Evolutionary conservation across 2,797 vertebrate species (phyloP).

Genomic region (Acrossocheilus fasciatus): DNA sequence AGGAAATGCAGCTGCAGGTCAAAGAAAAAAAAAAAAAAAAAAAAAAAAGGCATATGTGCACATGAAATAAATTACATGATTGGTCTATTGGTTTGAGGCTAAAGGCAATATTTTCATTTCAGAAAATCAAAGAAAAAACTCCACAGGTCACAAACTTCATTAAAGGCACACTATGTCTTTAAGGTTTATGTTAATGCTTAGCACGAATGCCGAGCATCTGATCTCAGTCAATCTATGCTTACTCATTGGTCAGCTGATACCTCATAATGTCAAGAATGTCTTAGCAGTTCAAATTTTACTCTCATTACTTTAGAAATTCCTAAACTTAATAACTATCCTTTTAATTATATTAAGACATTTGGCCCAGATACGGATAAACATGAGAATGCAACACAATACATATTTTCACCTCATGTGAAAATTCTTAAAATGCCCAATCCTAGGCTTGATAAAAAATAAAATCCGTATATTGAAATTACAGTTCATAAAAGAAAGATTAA

Average conservation of each 20-base stretch:
- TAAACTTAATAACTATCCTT: neutral
- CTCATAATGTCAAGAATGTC: neutral
- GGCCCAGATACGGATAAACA: neutral
- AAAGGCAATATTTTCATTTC: constrained; percentile 17
- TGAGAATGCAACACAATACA: neutral
- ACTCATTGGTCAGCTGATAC: constrained; percentile 18
- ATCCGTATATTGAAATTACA: constrained; percentile 11
- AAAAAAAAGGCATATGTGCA: neutral
- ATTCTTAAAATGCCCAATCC: constrained; percentile 33
- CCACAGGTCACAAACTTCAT: neutral
- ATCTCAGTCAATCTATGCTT: neutral
- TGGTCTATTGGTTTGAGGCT: constrained; percentile 19
- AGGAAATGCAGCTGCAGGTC: neutral
- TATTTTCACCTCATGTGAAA: constrained; percentile 18
- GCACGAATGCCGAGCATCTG: neutral
- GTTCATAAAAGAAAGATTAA: constrained; percentile 28
- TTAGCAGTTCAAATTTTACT: neutral
- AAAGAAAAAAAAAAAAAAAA: neutral
- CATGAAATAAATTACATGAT: neutral
- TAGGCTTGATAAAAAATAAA: constrained; percentile 7
- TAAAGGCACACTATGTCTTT: constrained; percentile 18
- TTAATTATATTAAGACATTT: neutral
- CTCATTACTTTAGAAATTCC: neutral
- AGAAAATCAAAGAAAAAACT: constrained; percentile 13
- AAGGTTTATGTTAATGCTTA: neutral